A percentile compares a stretch with the other conserved stretches of the same genome.
Evolutionary conservation across 23 tunicate species (phyloP).

Genomic region (Clavelina lepadiformis): DNA sequence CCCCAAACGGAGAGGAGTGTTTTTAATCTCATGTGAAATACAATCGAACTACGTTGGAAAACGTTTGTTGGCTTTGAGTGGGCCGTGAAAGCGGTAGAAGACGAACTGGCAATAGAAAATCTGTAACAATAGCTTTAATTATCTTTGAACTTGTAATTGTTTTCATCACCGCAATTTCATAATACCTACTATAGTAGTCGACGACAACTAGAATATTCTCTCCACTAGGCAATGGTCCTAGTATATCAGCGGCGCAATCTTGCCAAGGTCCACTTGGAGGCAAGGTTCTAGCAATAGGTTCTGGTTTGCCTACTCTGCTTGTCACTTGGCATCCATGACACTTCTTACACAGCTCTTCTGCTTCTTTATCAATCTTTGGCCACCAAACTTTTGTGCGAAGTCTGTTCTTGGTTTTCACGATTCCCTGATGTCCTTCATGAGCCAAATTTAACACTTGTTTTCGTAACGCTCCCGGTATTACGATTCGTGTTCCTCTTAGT

Average conservation of each 20-base stretch:
- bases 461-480: conserved; percentile 4
- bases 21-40: too few relatives aligned
- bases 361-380: conserved; percentile 29
- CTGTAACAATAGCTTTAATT: too few relatives aligned
- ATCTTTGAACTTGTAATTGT: too few relatives aligned
- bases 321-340: conserved; percentile 43
- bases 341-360: conserved; percentile 5
- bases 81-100: too few relatives aligned
- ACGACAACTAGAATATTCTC: conserved; percentile 28
- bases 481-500: conserved; percentile 8
- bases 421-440: conserved; percentile 22
- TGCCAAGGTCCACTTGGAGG: background rate
- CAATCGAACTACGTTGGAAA: too few relatives aligned
- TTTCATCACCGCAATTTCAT: conserved; percentile 9
- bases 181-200: conserved; percentile 25
- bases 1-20: too few relatives aligned
- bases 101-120: too few relatives aligned
- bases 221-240: conserved; percentile 34
- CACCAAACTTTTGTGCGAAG: conserved; percentile 26
- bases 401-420: conserved; percentile 17
- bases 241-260: conserved; percentile 12
- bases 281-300: too few relatives aligned
- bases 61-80: too few relatives aligned
- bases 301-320: too few relatives aligned
- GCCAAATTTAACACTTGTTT: conserved; percentile 8